Evolutionary conservation across 1,140 invertebrate species (phyloP).

Genomic region (Physella acuta): DNA sequence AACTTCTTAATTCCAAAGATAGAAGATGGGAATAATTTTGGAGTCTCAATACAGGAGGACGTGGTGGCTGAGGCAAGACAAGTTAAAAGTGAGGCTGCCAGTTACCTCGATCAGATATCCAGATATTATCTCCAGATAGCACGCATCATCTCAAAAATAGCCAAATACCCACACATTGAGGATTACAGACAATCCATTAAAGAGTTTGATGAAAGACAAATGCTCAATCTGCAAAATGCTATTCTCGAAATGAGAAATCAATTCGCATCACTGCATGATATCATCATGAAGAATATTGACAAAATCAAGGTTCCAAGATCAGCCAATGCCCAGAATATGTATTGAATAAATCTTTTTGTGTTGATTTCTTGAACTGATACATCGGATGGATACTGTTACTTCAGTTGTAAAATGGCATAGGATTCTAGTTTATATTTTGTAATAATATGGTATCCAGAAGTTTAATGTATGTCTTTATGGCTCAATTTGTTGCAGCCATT

Average conservation of each 20-base stretch:
- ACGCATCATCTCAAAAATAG: background rate
- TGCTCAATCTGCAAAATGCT: constrained; percentile 87
- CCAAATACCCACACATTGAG: constrained; percentile 58
- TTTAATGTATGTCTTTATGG: no score
- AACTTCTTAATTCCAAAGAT: constrained; percentile 98
- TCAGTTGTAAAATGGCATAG: no score
- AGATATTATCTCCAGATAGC: background rate
- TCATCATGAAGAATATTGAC: constrained; percentile 94
- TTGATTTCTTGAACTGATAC: no score
- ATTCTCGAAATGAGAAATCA: constrained; percentile 95
- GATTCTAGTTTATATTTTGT: no score
- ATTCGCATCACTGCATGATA: constrained; percentile 91
- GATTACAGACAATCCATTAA: constrained; percentile 90
- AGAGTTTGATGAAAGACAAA: constrained; percentile 96
- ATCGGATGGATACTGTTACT: no score
- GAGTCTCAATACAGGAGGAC: constrained; percentile 81
- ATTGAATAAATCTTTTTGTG: no score
- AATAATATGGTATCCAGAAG: no score
- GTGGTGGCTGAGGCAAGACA: background rate
- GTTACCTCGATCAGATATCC: constrained; percentile 1
- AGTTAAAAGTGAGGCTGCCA: background rate
- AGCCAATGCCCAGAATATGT: constrained; percentile 78
- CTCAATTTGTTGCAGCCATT: no score
- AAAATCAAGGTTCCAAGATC: constrained; percentile 93
- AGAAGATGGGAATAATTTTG: constrained; percentile 98